Evolutionary conservation across 2,797 vertebrate genomes (phyloP), one percentile per base, ranked within the genome.

Genomic region (Halcyon smyrnensis): DNA sequence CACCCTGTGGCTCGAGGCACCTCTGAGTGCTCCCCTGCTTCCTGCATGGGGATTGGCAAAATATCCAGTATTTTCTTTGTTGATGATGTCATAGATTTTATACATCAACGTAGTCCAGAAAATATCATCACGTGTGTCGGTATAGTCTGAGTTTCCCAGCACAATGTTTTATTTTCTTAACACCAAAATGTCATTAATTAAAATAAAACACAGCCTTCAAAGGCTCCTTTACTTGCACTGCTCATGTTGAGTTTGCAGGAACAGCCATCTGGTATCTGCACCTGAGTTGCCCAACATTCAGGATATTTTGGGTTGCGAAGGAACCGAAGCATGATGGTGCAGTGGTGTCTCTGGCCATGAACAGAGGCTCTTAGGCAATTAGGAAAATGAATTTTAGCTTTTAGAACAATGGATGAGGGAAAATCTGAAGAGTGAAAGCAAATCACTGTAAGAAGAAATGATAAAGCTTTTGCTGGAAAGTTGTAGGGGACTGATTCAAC

Each of bases 1-100:
- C 17, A 9, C 20, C 15, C 60, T 18, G 12, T 7, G 32, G 46
- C 46, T 85, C 0, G 0, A 57, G 68, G 45, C 13, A 25, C 37
- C 28, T 25, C 41, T 4, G 6, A 24, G 67, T 36, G 60, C 71
- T 86, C 30, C 30, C 37, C 7, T 1, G 1, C 19, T 57, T 41
- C 50, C 25, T 73, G n/a, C 34, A 6, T 23, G 39, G 23, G 79
- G 54, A 34, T 84, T 70, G n/a, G 21, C 27, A 27, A 71, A 87
- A 46, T 12, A 53, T 3, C 19, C 25, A 24, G 4, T 14, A 4
- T 15, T 50, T 11, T 62, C 64, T 21, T 24, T 39, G 39, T 14
- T 14, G 28, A 28, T 28, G 23, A 24, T 0, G 1, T 13, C 11
- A 18, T 6, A 41, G 59, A 24, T 71, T 15, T 70, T 51, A 8